These are phyloP conservation scores for Kryptolebias marmoratus DNA, from an alignment of 2,113 vertebrate genomes.

Conservation along the genomic window DNA sequence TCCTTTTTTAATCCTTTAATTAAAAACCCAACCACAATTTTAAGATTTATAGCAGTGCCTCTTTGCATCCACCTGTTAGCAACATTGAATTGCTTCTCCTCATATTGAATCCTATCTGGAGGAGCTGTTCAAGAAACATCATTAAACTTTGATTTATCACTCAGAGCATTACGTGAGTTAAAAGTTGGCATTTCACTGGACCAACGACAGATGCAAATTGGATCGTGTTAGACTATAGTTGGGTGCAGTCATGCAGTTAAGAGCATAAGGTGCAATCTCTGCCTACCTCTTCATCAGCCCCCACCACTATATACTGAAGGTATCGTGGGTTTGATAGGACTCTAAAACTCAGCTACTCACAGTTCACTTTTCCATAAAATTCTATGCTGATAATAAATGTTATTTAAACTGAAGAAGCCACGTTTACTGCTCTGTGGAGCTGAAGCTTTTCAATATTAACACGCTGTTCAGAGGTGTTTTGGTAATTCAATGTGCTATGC, in stretches of 20 bases:
- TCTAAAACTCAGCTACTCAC: no score
- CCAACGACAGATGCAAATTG: no score
- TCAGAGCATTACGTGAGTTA: constrained; percentile 25
- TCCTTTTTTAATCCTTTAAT: constrained; percentile 10
- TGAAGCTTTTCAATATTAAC: neutral
- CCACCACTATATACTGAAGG: no score
- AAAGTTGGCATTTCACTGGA: constrained; percentile 4
- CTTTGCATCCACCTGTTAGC: constrained; percentile 18
- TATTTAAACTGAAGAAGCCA: no score
- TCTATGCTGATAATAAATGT: no score
- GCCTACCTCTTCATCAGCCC: no score
- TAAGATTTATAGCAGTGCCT: constrained; percentile 18
- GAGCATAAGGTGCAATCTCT: no score
- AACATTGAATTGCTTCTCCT: constrained; percentile 26
- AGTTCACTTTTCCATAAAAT: no score
- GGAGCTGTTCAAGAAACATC: constrained; percentile 21
- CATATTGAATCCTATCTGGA: constrained; percentile 12
- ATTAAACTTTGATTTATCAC: constrained; percentile 46
- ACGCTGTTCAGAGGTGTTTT: neutral
- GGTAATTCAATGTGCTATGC: neutral
- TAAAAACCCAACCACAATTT: neutral
- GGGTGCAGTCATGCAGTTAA: no score
- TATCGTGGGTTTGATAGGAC: no score
- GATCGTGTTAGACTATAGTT: no score
- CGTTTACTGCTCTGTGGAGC: no score